Evolutionary conservation across 2,797 vertebrate species (phyloP), one percentile per base, ranked within the genome.

Genomic region (Aldrovandia affinis): DNA sequence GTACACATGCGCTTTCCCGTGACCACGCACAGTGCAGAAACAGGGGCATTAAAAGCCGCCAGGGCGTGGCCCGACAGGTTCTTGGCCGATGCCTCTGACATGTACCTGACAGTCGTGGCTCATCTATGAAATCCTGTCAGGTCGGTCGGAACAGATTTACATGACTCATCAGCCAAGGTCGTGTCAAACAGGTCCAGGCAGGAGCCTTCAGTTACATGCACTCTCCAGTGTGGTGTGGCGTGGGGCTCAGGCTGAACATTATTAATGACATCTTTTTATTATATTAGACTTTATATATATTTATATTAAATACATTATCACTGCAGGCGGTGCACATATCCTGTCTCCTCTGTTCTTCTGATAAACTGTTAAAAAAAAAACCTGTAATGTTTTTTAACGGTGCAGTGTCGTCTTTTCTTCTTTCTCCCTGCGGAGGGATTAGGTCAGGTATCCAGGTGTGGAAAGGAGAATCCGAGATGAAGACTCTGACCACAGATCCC

Each of bases 141-240:
- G 12, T 68, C 15, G 4, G 63, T 33, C 10, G 2, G 30, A 28
- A 68, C 63, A 68, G 63, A 14, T 30, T 30, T 68, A 10, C 33
- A 30, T 33, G 30, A 28, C 20, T 33, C 63, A 15, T 68, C 30
- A 68, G 30, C 63, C 63, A 68, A 30, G 33, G 7, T 9, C 63
- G 28, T 68, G 28, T 68, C 63, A 68, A 68, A 68, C 63, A 68
- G 63, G 63, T 18, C 63, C 63, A 28, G 15, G 63, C 63, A 68
- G 28, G 63, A 33, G 33, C 63, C 28, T 33, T 33, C 28, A 33
- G 30, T 10, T 18, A 30, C 28, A 33, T 28, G 2, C 8, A 9
- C 28, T 33, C 63, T 68, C 9, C 63, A 30, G 30, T 18, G 9
- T 33, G 30, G 59, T 9, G 59, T 61, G 59, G 59, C 25, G 25